Base-by-base conservation (phyloP, 2,888 invertebrate genomes). In the Drosophila subquinaria region DNA sequence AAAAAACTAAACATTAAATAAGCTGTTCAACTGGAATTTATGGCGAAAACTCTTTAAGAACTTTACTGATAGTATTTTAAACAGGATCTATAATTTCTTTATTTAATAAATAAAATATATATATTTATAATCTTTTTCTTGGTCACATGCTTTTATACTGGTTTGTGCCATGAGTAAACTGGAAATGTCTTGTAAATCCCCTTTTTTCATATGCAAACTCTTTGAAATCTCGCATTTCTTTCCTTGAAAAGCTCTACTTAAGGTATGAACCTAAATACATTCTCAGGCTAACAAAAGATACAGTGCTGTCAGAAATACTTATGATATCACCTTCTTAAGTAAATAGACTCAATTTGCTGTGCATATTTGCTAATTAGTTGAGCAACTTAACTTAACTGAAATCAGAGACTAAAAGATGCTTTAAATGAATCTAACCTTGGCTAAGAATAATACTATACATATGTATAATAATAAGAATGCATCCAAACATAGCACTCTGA, bases 341-440 rank as follows among this genome's bases (percentile, higher is more conserved):
- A 81, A 71, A 71, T 78, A 71, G 63, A 81, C 75, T 61, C 52
- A 73, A 66, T 73, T 61, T 60, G 33, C 67, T 66, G 50, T 63
- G 66, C 69, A 79, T 84, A 81, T 89, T 85, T 80, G 73, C 87
- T 88, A 81, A 86, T 84, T 84, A 84, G 83, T 65, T 59, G 55
- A 13, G 42, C 36, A 57, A 53, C 52, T 65, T 57, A 69, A 66
- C 75, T 60, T 57, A 69, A 66, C 75, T 60, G 57, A 55, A 71
- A 70, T 69, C 62, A 64, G 23, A 59, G 56, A 75, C 50, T 55
- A 42, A 70, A 71, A 69, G 9, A 55, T 56, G 47, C 69, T 62
- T 53, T 76, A 52, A 89, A 86, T 86, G 64, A 85, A 88, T 88
- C 68, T 65, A 88, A 79, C 86, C 86, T 86, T 86, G 82, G 53